Percentiles rank a stretch among this genome's conserved stretches.
Evolutionary conservation across 2,888 invertebrate species (phyloP).

Genomic region (Leptothorax acervorum): DNA sequence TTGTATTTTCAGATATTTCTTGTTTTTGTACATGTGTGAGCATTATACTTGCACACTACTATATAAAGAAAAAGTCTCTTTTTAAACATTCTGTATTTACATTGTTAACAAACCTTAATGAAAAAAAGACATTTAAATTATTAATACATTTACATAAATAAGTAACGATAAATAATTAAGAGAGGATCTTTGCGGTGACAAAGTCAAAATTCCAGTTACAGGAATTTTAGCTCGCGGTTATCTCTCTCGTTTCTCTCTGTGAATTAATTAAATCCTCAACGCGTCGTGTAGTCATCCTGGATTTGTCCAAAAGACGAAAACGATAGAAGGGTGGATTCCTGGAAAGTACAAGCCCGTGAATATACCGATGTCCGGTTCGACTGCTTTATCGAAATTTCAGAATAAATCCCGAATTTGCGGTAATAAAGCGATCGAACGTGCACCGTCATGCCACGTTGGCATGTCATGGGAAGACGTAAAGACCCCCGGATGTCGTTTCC

Average conservation of each 20-base stretch:
- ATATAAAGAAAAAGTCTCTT: not conserved
- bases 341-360: slow-evolving; percentile 60
- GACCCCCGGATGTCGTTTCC: slow-evolving; percentile 58
- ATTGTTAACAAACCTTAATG: not conserved
- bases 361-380: slow-evolving; percentile 47
- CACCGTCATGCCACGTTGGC: slow-evolving; percentile 21
- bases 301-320: slow-evolving; percentile 55
- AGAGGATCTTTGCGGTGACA: not conserved
- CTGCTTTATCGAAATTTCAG: slow-evolving; percentile 19
- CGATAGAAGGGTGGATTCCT: slow-evolving; percentile 58
- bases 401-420: slow-evolving; percentile 76
- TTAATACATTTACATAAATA: not conserved
- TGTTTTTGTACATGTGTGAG: too few species aligned
- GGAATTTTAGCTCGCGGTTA: not conserved
- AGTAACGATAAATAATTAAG: not conserved
- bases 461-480: slow-evolving; percentile 54
- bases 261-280: slow-evolving; percentile 68
- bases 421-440: slow-evolving; percentile 76
- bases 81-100: not conserved
- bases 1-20: not conserved
- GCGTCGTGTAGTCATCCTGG: slow-evolving; percentile 56
- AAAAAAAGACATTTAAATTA: not conserved
- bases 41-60: not conserved
- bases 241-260: slow-evolving; percentile 15
- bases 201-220: not conserved